Conservation (phyloP, 2,113 vertebrate species). For the Microcebus ravelobensis region DNA sequence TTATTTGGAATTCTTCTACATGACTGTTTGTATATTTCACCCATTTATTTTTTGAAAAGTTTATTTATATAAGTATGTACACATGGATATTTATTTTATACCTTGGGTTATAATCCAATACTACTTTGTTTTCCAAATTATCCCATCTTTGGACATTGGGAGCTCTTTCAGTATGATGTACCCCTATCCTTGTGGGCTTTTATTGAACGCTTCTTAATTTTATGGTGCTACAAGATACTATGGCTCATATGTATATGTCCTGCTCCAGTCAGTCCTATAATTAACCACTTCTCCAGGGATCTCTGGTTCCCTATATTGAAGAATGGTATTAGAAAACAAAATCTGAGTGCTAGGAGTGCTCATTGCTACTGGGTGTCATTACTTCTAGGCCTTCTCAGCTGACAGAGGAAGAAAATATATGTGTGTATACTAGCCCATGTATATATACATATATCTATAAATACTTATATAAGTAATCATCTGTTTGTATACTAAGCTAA, state of each 20-base stretch:
- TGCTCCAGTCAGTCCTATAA: not conserved
- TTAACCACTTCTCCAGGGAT: not conserved
- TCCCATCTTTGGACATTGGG: not conserved
- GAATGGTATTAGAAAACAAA: slow-evolving; percentile 20
- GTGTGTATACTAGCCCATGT: not conserved
- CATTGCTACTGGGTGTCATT: not conserved
- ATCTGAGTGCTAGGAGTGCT: not conserved
- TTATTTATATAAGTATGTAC: not conserved
- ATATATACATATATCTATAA: not conserved
- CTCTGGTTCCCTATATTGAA: not conserved
- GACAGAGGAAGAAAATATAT: slow-evolving; percentile 33
- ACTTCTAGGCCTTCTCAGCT: not conserved
- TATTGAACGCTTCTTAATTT: slow-evolving; percentile 28
- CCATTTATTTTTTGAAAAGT: not conserved
- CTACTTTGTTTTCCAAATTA: slow-evolving; percentile 16
- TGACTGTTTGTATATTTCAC: not conserved
- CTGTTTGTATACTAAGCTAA: not conserved
- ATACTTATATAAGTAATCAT: not conserved
- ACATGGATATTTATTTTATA: slow-evolving; percentile 7
- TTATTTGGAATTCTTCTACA: slow-evolving; percentile 24
- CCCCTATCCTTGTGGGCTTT: not conserved
- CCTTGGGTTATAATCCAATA: not conserved
- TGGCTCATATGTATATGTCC: not conserved
- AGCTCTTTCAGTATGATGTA: slow-evolving; percentile 24
- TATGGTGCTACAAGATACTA: slow-evolving; percentile 5